These are phyloP conservation scores for Cygnus atratus DNA, from an alignment of 2,113 vertebrate species.

Conservation along the genomic window DNA sequence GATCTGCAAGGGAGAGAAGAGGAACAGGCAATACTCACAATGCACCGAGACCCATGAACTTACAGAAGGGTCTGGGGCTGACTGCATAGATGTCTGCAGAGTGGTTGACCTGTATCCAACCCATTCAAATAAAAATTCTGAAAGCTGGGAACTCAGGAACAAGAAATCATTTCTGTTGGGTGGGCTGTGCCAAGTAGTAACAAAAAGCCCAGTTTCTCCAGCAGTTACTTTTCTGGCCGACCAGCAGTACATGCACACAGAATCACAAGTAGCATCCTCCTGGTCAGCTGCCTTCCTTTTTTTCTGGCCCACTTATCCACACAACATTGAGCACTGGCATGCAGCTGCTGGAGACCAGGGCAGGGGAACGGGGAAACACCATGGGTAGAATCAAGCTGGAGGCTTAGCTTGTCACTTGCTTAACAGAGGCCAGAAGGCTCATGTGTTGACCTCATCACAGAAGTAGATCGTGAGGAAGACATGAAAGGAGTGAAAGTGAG, in stretches of 20 bases:
- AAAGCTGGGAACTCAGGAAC: neutral
- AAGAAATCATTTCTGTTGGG: neutral
- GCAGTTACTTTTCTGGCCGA: neutral
- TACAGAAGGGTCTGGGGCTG: neutral
- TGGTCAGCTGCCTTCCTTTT: neutral
- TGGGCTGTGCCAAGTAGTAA: neutral
- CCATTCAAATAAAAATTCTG: neutral
- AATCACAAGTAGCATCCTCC: neutral
- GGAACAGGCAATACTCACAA: neutral
- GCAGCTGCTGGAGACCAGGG: neutral
- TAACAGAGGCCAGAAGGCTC: neutral
- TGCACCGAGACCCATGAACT: neutral
- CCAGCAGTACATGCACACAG: neutral
- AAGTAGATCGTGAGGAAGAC: neutral
- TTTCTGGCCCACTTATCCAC: neutral
- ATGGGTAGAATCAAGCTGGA: neutral
- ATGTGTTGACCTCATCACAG: neutral
- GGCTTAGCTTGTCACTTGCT: neutral
- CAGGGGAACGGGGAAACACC: neutral
- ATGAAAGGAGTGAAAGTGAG: neutral
- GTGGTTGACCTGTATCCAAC: neutral
- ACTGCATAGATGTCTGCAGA: neutral
- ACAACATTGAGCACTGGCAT: neutral
- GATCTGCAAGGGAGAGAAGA: conserved; percentile 67
- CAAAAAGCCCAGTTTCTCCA: neutral